Percentiles rank a stretch among this genome's conserved stretches.
phyloP scores from a whole-genome alignment of 2,113 vertebrate genomes.

The Toxotes jaculatrix region DNA sequence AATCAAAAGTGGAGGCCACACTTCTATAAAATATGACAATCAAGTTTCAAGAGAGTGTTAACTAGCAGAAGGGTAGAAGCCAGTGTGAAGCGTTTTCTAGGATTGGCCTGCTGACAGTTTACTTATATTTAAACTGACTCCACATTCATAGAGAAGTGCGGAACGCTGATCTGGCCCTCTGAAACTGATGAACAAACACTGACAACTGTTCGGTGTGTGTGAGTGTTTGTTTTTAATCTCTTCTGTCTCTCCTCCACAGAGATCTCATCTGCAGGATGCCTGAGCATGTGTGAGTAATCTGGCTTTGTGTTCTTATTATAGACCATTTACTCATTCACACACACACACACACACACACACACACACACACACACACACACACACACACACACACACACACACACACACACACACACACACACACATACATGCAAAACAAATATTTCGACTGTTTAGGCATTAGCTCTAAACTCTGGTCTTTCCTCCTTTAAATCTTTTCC shows the following conservation, averaged over 20 bases:
- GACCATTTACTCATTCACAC: conserved; percentile 20
- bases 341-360: conserved; percentile 12
- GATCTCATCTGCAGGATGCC: conserved; percentile 78
- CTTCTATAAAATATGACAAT: not conserved
- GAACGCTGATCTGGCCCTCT: conserved; percentile 33
- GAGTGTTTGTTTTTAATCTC: conserved; percentile 54
- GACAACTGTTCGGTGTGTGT: conserved; percentile 47
- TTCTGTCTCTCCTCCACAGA: conserved; percentile 64
- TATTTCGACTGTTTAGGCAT: not conserved
- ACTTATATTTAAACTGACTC: not conserved
- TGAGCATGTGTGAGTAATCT: conserved; percentile 80
- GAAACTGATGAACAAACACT: conserved; percentile 38
- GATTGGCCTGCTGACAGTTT: conserved; percentile 13
- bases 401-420: conserved; percentile 10
- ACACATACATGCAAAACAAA: conserved; percentile 16
- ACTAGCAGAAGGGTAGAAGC: not conserved
- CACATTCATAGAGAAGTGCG: not conserved
- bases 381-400: conserved; percentile 19
- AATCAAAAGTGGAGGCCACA: not conserved
- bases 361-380: conserved; percentile 16
- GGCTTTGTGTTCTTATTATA: conserved; percentile 55
- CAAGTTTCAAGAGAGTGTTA: not conserved
- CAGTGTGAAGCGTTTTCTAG: not conserved
- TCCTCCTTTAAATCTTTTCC: not conserved
- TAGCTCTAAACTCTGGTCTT: not conserved